A percentile compares a stretch with the other conserved stretches of the same genome.
These are phyloP conservation scores for Malthinus flaveolus DNA, from an alignment of 2,888 invertebrate genomes.

Conservation along the genomic window DNA sequence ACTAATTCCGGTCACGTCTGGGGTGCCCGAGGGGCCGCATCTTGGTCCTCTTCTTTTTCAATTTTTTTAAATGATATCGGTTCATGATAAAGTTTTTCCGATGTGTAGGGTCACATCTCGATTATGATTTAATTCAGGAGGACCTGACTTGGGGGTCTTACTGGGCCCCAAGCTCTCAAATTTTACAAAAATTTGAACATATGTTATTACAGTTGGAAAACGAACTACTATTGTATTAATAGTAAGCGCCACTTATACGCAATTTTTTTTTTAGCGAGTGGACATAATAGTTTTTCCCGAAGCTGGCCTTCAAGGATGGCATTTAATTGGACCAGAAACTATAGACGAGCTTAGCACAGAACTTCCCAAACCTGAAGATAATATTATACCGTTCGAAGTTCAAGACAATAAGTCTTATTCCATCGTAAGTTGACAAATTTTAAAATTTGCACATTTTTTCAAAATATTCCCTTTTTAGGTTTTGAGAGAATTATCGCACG, in stretches of 20 bases:
- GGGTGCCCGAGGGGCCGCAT: too few species aligned
- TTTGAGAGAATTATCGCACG: slow-evolving; percentile 62
- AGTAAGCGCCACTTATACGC: background rate
- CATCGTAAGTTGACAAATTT: background rate
- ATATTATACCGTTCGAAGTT: slow-evolving; percentile 14
- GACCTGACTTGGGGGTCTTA: too few species aligned
- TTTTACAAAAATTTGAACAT: too few species aligned
- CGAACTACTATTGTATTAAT: too few species aligned
- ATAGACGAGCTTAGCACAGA: slow-evolving; percentile 1
- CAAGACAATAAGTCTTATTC: background rate
- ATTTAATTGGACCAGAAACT: slow-evolving; percentile 42
- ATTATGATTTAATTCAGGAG: too few species aligned
- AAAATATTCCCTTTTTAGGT: slow-evolving; percentile 18
- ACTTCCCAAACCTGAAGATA: slow-evolving; percentile 18
- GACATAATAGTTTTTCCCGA: slow-evolving; percentile 84
- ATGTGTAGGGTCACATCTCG: too few species aligned
- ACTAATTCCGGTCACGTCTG: too few species aligned
- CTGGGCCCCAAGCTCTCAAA: too few species aligned
- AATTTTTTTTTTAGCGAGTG: slow-evolving; percentile 52
- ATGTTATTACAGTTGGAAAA: too few species aligned
- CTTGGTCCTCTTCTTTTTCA: too few species aligned
- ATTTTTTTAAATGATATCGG: too few species aligned
- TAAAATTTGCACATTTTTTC: background rate
- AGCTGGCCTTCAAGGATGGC: slow-evolving; percentile 37
- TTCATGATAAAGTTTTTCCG: too few species aligned